phyloP scores from a whole-genome alignment of 2,797 vertebrate genomes.

The Gorsachius magnificus region DNA sequence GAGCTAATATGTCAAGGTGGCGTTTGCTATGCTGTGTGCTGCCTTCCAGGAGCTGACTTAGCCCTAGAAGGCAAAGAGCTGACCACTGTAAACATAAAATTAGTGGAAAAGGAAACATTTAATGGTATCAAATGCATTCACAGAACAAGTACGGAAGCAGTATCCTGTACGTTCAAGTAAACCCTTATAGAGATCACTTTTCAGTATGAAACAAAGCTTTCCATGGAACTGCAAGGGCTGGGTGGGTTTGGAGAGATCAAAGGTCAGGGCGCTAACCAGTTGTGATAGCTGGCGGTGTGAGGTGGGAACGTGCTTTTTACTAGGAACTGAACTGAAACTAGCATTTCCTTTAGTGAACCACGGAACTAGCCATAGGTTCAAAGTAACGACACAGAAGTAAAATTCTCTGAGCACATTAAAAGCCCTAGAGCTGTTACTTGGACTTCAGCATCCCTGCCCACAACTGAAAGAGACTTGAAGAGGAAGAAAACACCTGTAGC shows the following conservation, averaged over 20 bases:
- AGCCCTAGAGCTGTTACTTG: not conserved
- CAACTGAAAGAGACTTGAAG: not conserved
- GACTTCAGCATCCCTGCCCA: not conserved
- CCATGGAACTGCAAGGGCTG: not conserved
- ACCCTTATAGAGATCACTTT: not conserved
- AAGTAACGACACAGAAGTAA: not conserved
- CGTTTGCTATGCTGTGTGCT: not conserved
- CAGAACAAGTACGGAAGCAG: not conserved
- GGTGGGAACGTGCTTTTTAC: not conserved
- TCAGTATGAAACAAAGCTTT: not conserved
- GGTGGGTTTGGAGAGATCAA: not conserved
- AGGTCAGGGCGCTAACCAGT: not conserved
- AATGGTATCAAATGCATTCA: not conserved
- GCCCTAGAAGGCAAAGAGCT: not conserved
- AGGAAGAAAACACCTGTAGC: not conserved
- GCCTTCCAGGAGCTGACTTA: not conserved
- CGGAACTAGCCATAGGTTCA: not conserved
- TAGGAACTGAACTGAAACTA: not conserved
- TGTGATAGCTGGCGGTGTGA: not conserved
- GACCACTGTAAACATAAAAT: not conserved
- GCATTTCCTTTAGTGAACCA: not conserved
- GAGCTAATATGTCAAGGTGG: not conserved
- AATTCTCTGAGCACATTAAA: not conserved
- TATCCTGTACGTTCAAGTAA: not conserved
- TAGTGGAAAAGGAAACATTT: not conserved